Base-by-base conservation (phyloP, 53 echinoderm and acorn worm species). In the Holothuria leucospilota region DNA sequence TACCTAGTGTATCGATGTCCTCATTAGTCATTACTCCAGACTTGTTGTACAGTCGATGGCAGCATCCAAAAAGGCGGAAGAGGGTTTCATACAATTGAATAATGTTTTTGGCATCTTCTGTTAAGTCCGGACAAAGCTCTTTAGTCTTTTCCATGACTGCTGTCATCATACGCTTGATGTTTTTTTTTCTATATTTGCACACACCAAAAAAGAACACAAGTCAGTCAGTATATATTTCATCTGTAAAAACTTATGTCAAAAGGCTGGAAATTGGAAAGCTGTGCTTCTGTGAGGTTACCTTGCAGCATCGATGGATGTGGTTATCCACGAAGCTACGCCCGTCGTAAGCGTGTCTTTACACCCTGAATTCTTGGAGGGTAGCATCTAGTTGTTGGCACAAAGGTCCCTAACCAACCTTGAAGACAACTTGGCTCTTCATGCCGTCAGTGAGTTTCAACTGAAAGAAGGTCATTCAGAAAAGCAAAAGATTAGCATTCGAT, bases 261-360 rank as follows among this genome's bases (percentile, higher is more conserved):
- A 49, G 49, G 3, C 0, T 49, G 49, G 49, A 49, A 49, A 49
- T 49, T 49, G 6, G 13, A 49, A 49, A 49, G 49, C 49, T 11
- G 15, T 28, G 28, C 64, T 25, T 64, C 64, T 25, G 28, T 3
- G 23, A 2, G 28, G 23, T 13, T 51, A 64, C 64, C 64, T 64
- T 64, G 64, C 64, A 64, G 28, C 64, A 64, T 28, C 64, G 9
- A 30, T 72, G 72, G 72, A 72, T 38, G 20, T 72, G 72, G 72
- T 72, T 72, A 26, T 1, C 89, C 15, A 84, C 63, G 38, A 49
- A 49, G 8, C 49, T 49, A 49, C 49, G 49, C 49, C 49, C 49
- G 8, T 49, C 3, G 49, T 49, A 49, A 49, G 49, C 49, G 3
- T 49, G 49, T 49, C 49, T 49, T 49, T 49, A 6, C 13, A 49